Conservation (phyloP, 2,797 vertebrate species). For the Thripadectes ignobilis region DNA sequence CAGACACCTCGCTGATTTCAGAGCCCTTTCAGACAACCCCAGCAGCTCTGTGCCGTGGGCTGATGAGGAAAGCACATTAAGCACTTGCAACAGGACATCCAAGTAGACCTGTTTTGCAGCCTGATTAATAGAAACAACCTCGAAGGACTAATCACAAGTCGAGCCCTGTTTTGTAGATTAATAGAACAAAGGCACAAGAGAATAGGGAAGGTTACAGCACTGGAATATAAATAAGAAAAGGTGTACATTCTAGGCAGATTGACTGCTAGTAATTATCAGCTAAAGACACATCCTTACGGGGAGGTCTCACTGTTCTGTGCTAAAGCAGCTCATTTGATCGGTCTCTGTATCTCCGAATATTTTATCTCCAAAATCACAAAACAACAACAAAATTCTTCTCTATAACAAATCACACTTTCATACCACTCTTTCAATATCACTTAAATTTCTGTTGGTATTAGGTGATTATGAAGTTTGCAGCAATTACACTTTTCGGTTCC, state of each 20-base stretch:
- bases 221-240: constrained; percentile 78
- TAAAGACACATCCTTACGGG: background rate
- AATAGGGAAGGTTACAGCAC: constrained; percentile 58
- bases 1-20: constrained; percentile 32
- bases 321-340: background rate
- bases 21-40: constrained; percentile 11
- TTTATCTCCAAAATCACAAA: background rate
- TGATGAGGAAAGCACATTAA: constrained; percentile 64
- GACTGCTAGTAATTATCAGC: constrained; percentile 27
- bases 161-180: constrained; percentile 79
- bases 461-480: background rate
- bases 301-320: background rate
- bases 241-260: constrained; percentile 50
- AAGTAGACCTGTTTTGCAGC: constrained; percentile 72
- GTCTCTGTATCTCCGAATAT: background rate
- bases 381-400: background rate
- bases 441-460: background rate
- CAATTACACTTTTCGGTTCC: background rate
- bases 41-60: background rate
- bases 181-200: constrained; percentile 76
- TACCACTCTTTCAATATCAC: background rate
- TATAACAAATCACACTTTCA: background rate
- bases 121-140: constrained; percentile 81
- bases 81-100: constrained; percentile 62
- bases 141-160: constrained; percentile 78